Base-by-base conservation (phyloP, 2,113 vertebrate species). In the Phodopus roborovskii region DNA sequence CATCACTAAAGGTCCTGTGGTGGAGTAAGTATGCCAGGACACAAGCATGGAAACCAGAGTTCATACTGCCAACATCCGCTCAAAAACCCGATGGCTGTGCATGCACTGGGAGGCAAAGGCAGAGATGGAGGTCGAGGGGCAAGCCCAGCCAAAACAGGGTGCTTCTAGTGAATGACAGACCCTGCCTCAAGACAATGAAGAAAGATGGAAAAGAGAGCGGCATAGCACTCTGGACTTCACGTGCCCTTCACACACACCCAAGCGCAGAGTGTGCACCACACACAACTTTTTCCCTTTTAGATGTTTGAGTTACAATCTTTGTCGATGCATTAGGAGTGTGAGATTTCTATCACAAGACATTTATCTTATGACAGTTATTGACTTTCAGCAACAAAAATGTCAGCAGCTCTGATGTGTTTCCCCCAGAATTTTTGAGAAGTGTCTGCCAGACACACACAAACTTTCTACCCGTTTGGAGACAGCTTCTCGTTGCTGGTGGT, bases 331-430 rank as follows among this genome's bases (percentile, higher is more conserved):
- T 90, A 86, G 88, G 78, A 92, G 94, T 62, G 62, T 20, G 93
- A 45, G 22, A 56, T 56, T 70, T 84, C 58, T 83, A 81, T 36
- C 42, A 78, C 3, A 17, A 98, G 20, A 92, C n/a, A 92, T 24
- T 20, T 39, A 20, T 71, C 84, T 97, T 96, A 89, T 50, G 75
- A 12, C 13, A 87, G 42, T 66, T 96, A 64, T 74, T 96, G 91
- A 92, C 85, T 56, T 96, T 89, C 74, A 90, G 39, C 96, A 97
- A 94, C 58, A 19, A 62, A 97, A n/a, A 62, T 82, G 53, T 22
- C 97, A 94, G 36, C 22, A 96, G 92, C 90, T 88, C 90, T 91
- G 94, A 92, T 45, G 36, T 62, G 68, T 48, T 19, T 95, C 7
- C 66, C 88, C 85, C 53, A 93, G 93, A 94, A 62, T 28, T 77